Percentiles rank a stretch among this genome's conserved stretches.
Evolutionary conservation across 2,888 invertebrate species (phyloP).

Genomic region (Eupithecia vulgata): DNA sequence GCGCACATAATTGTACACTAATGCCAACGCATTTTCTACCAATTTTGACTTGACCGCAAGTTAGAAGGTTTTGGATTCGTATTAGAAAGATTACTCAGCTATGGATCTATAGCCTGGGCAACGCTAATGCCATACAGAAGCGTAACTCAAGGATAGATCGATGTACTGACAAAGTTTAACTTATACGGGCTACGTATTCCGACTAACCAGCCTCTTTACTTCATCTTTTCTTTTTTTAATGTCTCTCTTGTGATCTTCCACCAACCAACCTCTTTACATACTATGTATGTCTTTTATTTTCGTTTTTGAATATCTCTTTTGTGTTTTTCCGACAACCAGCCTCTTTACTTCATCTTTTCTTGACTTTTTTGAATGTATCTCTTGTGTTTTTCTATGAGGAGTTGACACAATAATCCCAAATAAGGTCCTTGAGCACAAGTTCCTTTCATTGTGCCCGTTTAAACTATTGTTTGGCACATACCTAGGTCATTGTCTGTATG

Average conservation of each 20-base stretch:
- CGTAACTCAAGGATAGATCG: no score
- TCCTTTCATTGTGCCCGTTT: slow-evolving; percentile 50
- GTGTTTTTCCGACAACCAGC: no score
- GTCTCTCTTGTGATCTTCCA: neutral
- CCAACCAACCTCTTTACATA: no score
- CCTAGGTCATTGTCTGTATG: slow-evolving; percentile 64
- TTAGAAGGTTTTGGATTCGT: no score
- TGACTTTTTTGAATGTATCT: neutral
- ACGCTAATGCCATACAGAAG: no score
- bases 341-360: neutral
- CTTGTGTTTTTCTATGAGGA: neutral
- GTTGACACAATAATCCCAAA: slow-evolving; percentile 8
- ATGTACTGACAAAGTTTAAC: no score
- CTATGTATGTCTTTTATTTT: no score
- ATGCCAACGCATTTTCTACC: neutral
- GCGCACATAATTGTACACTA: neutral
- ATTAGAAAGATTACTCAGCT: no score
- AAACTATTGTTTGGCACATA: slow-evolving; percentile 59
- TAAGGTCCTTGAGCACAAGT: neutral
- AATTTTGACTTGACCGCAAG: no score
- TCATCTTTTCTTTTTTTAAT: neutral
- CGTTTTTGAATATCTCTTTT: no score
- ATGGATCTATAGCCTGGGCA: no score
- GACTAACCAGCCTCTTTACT: neutral
- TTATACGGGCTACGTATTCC: no score